Conservation (phyloP, 2,888 invertebrate genomes). For the Harpalus rubripes region DNA sequence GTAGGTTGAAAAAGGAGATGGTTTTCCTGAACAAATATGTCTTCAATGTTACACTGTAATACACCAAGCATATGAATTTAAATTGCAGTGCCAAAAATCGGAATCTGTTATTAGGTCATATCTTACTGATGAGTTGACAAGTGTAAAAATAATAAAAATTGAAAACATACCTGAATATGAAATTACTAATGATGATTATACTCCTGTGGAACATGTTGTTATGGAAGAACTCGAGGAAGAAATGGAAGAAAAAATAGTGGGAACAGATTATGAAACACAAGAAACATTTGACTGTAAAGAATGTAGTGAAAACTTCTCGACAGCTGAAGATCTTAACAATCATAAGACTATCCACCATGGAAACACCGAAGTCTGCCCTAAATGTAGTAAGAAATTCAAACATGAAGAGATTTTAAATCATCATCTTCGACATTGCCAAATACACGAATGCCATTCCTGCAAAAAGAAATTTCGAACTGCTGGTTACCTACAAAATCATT, state of each 20-base stretch:
- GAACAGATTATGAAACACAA: constrained; percentile 4
- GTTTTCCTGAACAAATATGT: constrained; percentile 78
- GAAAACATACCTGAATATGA: constrained; percentile 53
- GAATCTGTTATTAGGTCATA: constrained; percentile 77
- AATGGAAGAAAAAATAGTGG: constrained; percentile 5
- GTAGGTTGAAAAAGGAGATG: constrained; percentile 76
- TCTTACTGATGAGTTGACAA: constrained; percentile 67
- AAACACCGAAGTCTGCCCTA: constrained; percentile 27
- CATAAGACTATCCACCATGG: constrained; percentile 22
- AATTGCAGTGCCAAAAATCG: constrained; percentile 77
- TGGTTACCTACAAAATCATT: constrained; percentile 63
- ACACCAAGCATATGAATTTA: constrained; percentile 78
- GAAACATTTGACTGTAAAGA: constrained; percentile 37
- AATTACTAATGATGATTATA: constrained; percentile 61
- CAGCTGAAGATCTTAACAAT: constrained; percentile 34
- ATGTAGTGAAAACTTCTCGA: constrained; percentile 46
- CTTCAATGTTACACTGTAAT: constrained; percentile 77
- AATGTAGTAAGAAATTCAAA: constrained; percentile 56
- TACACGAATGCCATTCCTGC: constrained; percentile 57
- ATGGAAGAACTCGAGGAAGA: constrained; percentile 42
- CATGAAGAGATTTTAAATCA: constrained; percentile 45
- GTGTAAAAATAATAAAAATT: constrained; percentile 62
- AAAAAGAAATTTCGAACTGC: constrained; percentile 56
- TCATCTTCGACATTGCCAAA: constrained; percentile 50
- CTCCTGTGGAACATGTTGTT: background rate